Base-by-base conservation (phyloP, 2,888 invertebrate species). In the Heliconius charithonia region DNA sequence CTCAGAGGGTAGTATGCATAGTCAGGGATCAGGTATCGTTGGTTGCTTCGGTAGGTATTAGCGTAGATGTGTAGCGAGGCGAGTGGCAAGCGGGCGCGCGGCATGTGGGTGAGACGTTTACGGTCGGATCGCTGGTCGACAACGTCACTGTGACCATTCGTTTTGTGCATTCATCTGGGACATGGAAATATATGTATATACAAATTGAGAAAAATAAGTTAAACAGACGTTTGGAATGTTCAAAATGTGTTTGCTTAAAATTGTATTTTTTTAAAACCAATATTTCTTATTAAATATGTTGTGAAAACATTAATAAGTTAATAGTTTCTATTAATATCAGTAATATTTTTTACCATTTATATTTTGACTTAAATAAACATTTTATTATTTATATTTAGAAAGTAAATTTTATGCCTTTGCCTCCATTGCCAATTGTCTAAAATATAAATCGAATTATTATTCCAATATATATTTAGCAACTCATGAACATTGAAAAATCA, bases 31-130 rank as follows among this genome's bases (percentile, higher is more conserved):
- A 76, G 77, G 29, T 16, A 80, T 77, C 2, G 82, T 76, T 90
- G 92, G 93, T 45, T 81, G 79, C 80, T 82, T 82, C 83, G 82
- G 86, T 85, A 88, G 90, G 90, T 90, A 91, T 91, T 91, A 89
- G 86, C 89, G 91, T 93, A 89, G 91, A 91, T 93, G 91, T 90
- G 91, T 91, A 89, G 83, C 83, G 88, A 87, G 88, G 90, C 90
- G 90, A 92, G 90, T 90, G 91, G 93, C 91, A 89, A 92, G 91
- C 91, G 92, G 92, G 91, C 89, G 93, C 91, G 91, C 91, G 89
- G 91, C 91, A 92, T 92, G 93, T 94, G 94, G 93, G 94, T 91
- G 93, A 94, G 94, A 94, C 94, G 94, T 94, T 94, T 94, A 94
- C 94, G 94, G 94, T 92, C 88, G 93, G 92, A 92, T 93, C 93